Conservation (phyloP, 2,888 invertebrate species). For the Conomelus anceps region DNA sequence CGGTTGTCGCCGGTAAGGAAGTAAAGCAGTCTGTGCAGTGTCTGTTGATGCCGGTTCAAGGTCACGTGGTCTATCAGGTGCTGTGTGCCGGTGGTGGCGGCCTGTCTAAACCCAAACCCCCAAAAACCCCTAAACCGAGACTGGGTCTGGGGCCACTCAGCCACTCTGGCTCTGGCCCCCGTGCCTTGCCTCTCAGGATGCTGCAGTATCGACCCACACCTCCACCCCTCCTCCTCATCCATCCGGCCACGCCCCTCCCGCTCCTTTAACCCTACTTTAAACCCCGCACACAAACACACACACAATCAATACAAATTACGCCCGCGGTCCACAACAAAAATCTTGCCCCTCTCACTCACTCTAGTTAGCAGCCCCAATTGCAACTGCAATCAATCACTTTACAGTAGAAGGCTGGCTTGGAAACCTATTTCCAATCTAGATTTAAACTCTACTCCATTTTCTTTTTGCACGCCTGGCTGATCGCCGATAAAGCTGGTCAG, state of each 20-base stretch:
- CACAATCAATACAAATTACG: not conserved
- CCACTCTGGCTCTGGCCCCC: not conserved
- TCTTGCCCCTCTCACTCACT: not conserved
- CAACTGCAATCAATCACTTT: not conserved
- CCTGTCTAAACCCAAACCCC: not conserved
- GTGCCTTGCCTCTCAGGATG: not conserved
- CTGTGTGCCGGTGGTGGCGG: not conserved
- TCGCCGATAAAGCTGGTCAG: not conserved
- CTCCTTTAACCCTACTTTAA: too few species aligned
- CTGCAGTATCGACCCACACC: not conserved
- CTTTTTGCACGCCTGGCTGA: not conserved
- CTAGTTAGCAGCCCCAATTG: not conserved
- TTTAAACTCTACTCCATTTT: not conserved
- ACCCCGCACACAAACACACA: not conserved
- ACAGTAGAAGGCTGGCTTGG: not conserved
- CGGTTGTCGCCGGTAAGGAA: not conserved
- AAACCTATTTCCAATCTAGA: not conserved
- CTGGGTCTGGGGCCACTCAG: not conserved
- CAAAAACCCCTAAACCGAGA: not conserved
- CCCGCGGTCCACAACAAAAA: not conserved
- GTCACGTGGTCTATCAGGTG: not conserved
- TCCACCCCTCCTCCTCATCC: not conserved
- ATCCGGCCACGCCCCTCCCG: not conserved
- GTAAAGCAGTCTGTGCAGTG: too few species aligned
- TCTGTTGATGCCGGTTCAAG: not conserved